A percentile compares a stretch with the other conserved stretches of the same genome.
Evolutionary conservation across 1,140 invertebrate genomes (phyloP).

Genomic region (Microplitis mediator): DNA sequence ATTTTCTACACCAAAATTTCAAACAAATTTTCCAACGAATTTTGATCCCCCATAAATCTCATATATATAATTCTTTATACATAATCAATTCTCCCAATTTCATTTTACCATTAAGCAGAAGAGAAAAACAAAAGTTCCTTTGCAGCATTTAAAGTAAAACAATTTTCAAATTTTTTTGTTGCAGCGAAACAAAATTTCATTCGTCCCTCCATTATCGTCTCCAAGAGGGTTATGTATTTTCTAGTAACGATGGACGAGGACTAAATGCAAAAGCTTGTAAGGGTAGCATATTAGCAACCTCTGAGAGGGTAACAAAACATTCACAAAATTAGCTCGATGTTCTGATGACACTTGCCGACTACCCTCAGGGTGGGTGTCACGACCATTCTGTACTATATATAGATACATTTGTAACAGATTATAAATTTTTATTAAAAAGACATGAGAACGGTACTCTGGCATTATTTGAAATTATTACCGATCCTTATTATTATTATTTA

Average conservation of each 20-base stretch:
- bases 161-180: background rate
- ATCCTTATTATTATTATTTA: background rate
- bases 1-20: no score
- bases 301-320: constrained; percentile 52
- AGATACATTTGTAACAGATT: no score
- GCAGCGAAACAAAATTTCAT: constrained; percentile 26
- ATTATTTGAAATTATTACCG: no score
- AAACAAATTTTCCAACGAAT: no score
- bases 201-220: constrained; percentile 28
- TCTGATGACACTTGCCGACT: constrained; percentile 51
- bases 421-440: no score
- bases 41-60: no score
- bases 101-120: no score
- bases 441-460: no score
- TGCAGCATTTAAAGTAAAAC: no score
- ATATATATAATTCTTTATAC: no score
- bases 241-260: constrained; percentile 40
- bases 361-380: constrained; percentile 38
- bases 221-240: constrained; percentile 3
- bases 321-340: constrained; percentile 56
- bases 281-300: constrained; percentile 42
- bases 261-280: constrained; percentile 63
- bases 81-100: no score
- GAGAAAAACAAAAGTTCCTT: no score
- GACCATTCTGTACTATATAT: background rate